A percentile compares a stretch with the other conserved stretches of the same genome.
phyloP scores from a whole-genome alignment of 2,113 vertebrate species.

The Cervus canadensis region DNA sequence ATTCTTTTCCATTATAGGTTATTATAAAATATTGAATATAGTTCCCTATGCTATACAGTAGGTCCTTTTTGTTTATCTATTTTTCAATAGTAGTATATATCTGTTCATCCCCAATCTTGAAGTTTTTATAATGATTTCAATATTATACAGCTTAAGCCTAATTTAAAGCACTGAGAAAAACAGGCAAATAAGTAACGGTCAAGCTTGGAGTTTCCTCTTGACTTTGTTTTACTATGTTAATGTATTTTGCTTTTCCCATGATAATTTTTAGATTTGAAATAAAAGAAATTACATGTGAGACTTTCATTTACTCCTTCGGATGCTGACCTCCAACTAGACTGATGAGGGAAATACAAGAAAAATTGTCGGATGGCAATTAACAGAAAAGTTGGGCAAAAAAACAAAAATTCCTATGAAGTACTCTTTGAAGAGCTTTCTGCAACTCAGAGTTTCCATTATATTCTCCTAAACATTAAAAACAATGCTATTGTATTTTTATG shows the following conservation, averaged over 20 bases:
- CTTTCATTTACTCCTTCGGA: background rate
- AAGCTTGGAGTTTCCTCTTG: background rate
- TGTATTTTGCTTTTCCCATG: background rate
- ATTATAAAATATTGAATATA: background rate
- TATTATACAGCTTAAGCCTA: background rate
- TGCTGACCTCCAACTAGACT: background rate
- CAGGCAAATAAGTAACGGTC: background rate
- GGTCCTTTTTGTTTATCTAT: background rate
- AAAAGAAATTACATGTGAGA: background rate
- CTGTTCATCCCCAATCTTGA: background rate
- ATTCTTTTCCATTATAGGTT: background rate
- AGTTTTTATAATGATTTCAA: background rate
- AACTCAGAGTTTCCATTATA: background rate
- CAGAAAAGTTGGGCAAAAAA: background rate
- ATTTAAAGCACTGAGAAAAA: background rate
- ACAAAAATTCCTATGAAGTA: background rate
- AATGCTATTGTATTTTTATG: background rate
- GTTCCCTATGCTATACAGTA: background rate
- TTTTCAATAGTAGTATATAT: background rate
- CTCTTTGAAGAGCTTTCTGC: background rate
- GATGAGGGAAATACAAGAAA: background rate
- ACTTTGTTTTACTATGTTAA: background rate
- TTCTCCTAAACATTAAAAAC: constrained; percentile 1
- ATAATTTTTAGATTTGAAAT: constrained; percentile 15
- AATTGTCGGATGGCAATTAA: background rate